A percentile compares a stretch with the other conserved stretches of the same genome.
Conservation (phyloP, 2,797 vertebrate genomes). For the Borostomias antarcticus region DNA sequence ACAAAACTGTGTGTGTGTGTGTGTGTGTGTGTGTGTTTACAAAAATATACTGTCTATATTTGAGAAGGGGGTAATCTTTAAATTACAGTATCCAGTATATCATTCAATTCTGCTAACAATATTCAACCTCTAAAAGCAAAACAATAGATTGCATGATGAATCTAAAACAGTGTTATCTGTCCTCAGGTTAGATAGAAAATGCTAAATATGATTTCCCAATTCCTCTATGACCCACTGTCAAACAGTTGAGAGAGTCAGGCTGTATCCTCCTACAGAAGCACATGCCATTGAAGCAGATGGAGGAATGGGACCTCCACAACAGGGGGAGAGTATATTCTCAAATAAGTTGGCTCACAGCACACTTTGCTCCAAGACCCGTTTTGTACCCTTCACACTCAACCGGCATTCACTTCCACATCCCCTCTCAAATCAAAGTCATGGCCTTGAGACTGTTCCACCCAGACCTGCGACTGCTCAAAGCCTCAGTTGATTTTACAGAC, state of each 20-base stretch:
- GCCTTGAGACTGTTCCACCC: constrained; percentile 25
- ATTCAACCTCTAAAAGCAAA: constrained; percentile 19
- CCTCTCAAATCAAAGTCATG: constrained; percentile 20
- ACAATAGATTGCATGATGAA: neutral
- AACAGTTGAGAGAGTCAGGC: no score
- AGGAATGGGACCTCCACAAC: no score
- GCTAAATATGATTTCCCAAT: no score
- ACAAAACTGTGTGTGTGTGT: neutral
- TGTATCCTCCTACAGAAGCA: no score
- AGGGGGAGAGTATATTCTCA: no score
- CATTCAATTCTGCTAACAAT: constrained; percentile 15
- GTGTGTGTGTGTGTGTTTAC: constrained; percentile 3
- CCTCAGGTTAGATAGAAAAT: no score
- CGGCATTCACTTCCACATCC: constrained; percentile 4
- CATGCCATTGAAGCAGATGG: no score
- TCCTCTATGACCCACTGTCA: no score
- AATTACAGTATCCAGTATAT: constrained; percentile 3
- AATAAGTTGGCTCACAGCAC: constrained; percentile 3
- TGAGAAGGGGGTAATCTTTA: neutral
- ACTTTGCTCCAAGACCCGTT: constrained; percentile 8
- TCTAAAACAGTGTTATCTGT: no score
- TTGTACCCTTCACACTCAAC: constrained; percentile 18
- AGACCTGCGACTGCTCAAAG: constrained; percentile 15
- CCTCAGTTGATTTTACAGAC: constrained; percentile 28
- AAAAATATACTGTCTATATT: neutral